Evolutionary conservation across 2,888 invertebrate genomes (phyloP), one percentile per base, ranked within the genome.

Genomic region (Phengaris alcon): DNA sequence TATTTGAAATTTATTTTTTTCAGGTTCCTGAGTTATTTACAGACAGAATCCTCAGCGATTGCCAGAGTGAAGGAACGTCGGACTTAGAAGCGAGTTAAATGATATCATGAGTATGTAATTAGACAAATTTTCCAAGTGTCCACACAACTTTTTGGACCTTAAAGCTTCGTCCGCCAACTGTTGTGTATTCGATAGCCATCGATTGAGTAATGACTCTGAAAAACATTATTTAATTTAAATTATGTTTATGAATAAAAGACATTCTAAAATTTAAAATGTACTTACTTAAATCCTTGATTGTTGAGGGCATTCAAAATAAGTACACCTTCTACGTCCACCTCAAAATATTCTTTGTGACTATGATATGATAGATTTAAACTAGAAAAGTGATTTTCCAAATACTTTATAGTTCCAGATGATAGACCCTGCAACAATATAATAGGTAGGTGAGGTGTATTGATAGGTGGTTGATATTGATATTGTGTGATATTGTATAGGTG

Each of bases 1-100:
- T 57, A 72, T 64, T 75, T 7, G 35, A 68, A 44, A 75, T 75
- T 69, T 76, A 75, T 73, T 76, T 74, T 68, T 88, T 88, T 69
- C 88, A 93, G 93, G 87, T 93, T 79, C 93, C 93, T 51, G 93
- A 93, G 81, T 82, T 93, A 76, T 93, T 93, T 81, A 93, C 93
- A 57, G 93, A 93, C 79, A 84, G 91, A 79, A 90, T 92, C 74
- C 92, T 93, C 4, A 93, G 93, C 79, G 93, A 93, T 77, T 93
- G 93, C 78, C 91, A 92, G 83, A 93, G 93, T 81, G 93, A 93
- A 83, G 76, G 91, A 78, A 88, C 89, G 52, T 82, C 72, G 35
- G 54, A 72, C 13, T 10, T 72, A 13, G 70, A 22, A 70, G 51
- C 22, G 10, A 70, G 22, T 15, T 72, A 72, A 52, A 35, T 72